Percentiles rank a stretch among this genome's conserved stretches.
phyloP scores from a whole-genome alignment of 2,888 invertebrate species.

The Rhagonycha fulva region DNA sequence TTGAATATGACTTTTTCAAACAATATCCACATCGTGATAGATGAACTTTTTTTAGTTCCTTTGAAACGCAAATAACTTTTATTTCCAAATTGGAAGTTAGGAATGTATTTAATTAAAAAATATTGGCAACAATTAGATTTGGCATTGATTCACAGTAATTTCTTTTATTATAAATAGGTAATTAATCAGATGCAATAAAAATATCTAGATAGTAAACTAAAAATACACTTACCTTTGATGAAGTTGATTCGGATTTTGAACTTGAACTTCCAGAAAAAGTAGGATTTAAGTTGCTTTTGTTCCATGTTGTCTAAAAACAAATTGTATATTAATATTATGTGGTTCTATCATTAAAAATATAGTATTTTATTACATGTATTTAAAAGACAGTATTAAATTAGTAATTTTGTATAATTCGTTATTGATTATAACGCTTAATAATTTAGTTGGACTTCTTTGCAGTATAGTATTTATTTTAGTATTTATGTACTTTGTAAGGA shows the following conservation, averaged over 20 bases:
- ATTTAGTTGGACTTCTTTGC: too few relatives aligned
- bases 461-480: too few relatives aligned
- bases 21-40: too few relatives aligned
- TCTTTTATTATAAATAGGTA: neutral
- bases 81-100: neutral
- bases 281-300: constrained; percentile 32
- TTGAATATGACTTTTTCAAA: too few relatives aligned
- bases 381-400: too few relatives aligned
- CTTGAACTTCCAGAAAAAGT: constrained; percentile 29
- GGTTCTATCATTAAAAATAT: neutral
- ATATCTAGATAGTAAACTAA: neutral
- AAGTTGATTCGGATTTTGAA: constrained; percentile 28
- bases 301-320: constrained; percentile 36
- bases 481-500: too few relatives aligned
- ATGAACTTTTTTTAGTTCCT: too few relatives aligned
- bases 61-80: too few relatives aligned
- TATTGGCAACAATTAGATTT: neutral
- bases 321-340: neutral
- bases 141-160: neutral
- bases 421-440: too few relatives aligned
- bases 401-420: too few relatives aligned
- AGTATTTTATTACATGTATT: too few relatives aligned
- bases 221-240: constrained; percentile 30
- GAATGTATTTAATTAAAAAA: neutral
- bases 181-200: neutral